These are phyloP conservation scores for Ennomos fuscantarius DNA, from an alignment of 2,888 invertebrate species.

Conservation along the genomic window DNA sequence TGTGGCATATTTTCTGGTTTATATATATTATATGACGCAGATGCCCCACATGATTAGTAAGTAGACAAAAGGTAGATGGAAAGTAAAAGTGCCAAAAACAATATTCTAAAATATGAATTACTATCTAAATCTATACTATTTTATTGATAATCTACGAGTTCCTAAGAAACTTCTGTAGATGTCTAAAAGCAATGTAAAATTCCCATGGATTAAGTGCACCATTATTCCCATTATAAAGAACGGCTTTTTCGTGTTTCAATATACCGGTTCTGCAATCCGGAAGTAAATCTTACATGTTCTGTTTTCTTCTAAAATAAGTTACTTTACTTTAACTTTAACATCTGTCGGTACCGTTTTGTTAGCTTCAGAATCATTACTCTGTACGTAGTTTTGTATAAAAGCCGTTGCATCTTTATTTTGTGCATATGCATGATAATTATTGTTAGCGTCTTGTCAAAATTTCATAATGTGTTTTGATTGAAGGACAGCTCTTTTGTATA, in stretches of 20 bases:
- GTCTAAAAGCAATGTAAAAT: constrained; percentile 1
- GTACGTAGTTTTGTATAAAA: constrained; percentile 2
- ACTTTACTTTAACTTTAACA: constrained; percentile 13
- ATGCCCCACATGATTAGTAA: no score
- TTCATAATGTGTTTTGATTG: constrained; percentile 43
- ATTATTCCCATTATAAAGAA: constrained; percentile 31
- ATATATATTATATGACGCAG: no score
- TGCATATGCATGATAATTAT: constrained; percentile 29
- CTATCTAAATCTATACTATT: no score
- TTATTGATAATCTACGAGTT: no score
- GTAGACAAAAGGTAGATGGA: no score
- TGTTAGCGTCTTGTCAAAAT: constrained; percentile 42
- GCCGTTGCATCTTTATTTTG: constrained; percentile 25
- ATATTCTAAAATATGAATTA: no score
- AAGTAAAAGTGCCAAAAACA: no score
- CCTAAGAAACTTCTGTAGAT: no score
- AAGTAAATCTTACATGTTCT: constrained; percentile 64
- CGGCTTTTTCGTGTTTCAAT: constrained; percentile 30
- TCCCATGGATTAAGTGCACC: constrained; percentile 32
- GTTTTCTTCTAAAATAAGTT: constrained; percentile 56
- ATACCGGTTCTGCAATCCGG: constrained; percentile 73
- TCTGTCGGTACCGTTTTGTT: constrained; percentile 26
- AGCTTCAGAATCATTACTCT: constrained; percentile 3
- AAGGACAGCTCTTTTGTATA: constrained; percentile 20
- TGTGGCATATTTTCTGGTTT: no score